phyloP scores from a whole-genome alignment of 30 jellyfish, hydroid and myxozoan species.

The Pelagia noctiluca region DNA sequence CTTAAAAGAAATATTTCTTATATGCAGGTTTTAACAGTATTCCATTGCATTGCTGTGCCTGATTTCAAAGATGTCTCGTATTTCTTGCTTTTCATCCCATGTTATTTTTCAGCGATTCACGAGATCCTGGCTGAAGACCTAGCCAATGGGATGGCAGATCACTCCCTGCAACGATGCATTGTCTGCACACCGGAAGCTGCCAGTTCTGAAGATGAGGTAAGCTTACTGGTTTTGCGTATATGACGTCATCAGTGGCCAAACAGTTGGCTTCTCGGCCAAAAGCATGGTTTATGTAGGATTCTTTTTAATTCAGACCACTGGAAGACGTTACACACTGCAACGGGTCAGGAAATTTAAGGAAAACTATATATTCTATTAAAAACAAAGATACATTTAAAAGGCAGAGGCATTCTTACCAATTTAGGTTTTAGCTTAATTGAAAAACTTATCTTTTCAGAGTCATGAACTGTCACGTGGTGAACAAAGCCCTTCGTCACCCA shows the following conservation, averaged over 20 bases:
- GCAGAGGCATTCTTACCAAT: neutral
- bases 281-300: conserved; percentile 4
- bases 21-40: too few species aligned
- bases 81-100: too few species aligned
- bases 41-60: too few species aligned
- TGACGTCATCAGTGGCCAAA: conserved; percentile 50
- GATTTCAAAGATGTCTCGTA: too few species aligned
- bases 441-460: conserved; percentile 56
- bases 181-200: conserved; percentile 94
- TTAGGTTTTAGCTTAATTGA: neutral
- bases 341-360: too few species aligned
- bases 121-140: conserved; percentile 74
- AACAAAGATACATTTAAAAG: too few species aligned
- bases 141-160: conserved; percentile 81
- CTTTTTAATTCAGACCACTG: too few species aligned
- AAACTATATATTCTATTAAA: too few species aligned
- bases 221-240: conserved; percentile 32
- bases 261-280: conserved; percentile 51
- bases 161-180: conserved; percentile 77
- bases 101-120: conserved; percentile 82
- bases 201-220: conserved; percentile 98
- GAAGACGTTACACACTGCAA: too few species aligned
- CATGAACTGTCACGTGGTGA: conserved; percentile 94
- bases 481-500: conserved; percentile 88
- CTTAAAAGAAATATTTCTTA: too few species aligned